Base-by-base conservation (phyloP, 2,888 invertebrate genomes). In the Drosophila pseudotakahashii region DNA sequence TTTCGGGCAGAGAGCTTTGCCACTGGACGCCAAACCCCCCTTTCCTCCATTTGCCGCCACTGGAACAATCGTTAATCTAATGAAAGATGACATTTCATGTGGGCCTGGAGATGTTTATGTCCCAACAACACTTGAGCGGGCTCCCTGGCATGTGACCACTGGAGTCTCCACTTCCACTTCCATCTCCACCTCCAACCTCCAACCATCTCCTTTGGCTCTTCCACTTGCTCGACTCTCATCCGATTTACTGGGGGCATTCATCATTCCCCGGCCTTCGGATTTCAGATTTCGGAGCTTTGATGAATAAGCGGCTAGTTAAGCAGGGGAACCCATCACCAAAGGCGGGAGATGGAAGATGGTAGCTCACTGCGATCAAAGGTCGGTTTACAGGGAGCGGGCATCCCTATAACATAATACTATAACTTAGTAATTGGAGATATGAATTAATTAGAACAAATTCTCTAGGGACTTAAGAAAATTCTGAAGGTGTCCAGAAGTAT, bases 1-100 rank as follows among this genome's bases (percentile, higher is more conserved):
- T 86, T 81, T 86, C 77, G 75, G 88, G 85, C 79, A 73, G 61
- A 39, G 62, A 77, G 73, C 47, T 66, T 53, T 73, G 37, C 51
- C 53, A 63, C 60, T 51, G 59, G 70, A 34, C 44, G 37, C 26
- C 32, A 2, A 26, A 2, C 2, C 26, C 26, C 26, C 26, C 26
- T 0, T 3, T 3, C 23, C 23, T 4, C 23, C 2, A 0, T 26
- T 26, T 26, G 26, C 26, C 48, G 75, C 66, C 58, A 45, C 68
- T 61, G 41, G 64, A 61, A 63, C 79, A 83, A 87, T 84, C 82
- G 88, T 83, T 83, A 83, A 83, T 83, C 82, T 83, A 83, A 83
- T 83, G 88, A 83, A 87, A 83, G 85, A 84, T 83, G 82, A 87
- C 88, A 74, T 79, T 67, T 66, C 62, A 58, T 68, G 73, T 72